Base-by-base conservation (phyloP, 2,113 vertebrate genomes). In the Clarias gariepinus region DNA sequence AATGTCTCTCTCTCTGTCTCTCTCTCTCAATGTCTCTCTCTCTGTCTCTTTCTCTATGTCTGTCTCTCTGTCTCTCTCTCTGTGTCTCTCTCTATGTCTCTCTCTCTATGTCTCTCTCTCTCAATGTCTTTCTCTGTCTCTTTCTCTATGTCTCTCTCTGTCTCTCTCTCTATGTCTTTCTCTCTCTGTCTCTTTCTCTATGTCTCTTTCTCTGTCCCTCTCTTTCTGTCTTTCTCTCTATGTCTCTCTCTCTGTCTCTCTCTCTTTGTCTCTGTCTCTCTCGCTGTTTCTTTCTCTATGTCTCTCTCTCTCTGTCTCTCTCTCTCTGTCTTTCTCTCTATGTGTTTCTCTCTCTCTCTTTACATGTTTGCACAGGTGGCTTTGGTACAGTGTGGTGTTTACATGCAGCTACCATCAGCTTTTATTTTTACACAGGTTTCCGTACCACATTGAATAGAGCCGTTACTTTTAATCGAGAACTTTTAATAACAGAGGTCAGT, bases 371-470 rank as follows among this genome's bases (percentile, higher is more conserved):
- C 55, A 25, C 47, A 55, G 55, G 52, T 78, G 76, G 23, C 13
- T 53, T 6, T 16, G 18, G 23, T 28, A 28, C 25, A 9, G 57
- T 15, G 57, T 41, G 78, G 18, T 63, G 71, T 84, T 84, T 82
- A 61, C 57, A 73, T 82, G 71, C 13, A 23, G 47, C 19, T 87
- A 84, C 85, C 36, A 36, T 82, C 74, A 64, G 86, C 87, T 36
- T 84, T 83, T 91, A 91, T 91, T 92, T 90, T 16, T 55, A 3
- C 25, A 77, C 74, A 55, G 16, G 23, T 77, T 77, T 77, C 74
- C 47, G 28, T 18, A 28, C 3, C 41, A 53, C 74, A 18, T 55
- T 2, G 2, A 23, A 52, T 13, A 23, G 16, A 73, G 21, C 11
- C 11, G 21, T 74, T 74, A 21, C 9, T 71, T 71, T 71, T 36